Base-by-base conservation (phyloP, 2,888 invertebrate species). In the Xanthia togata region DNA sequence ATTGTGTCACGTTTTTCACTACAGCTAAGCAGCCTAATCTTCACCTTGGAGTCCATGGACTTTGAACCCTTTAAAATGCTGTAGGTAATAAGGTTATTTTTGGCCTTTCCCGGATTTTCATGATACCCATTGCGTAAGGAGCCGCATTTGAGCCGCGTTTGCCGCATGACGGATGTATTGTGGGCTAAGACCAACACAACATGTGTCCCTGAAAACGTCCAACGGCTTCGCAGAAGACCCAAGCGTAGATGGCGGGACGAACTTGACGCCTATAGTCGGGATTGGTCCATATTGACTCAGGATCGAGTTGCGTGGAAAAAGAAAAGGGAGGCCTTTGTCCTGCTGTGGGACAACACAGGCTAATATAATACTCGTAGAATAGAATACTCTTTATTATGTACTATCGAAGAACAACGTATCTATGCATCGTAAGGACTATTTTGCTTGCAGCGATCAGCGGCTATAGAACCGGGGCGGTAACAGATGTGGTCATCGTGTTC, bases 1-100 rank as follows among this genome's bases (percentile, higher is more conserved):
- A 79, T 62, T 55, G 35, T 53, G 62, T 47, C 20, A 50, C 50
- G 50, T 50, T 79, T 31, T 35, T 62, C 26, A 59, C 17, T 12
- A 11, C 62, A 1, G 3, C 11, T 31, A 3, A 53, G 23, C 78
- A 78, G 35, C 26, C 31, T 44, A 53, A 47, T 77, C 23, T 62
- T 38, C n/a, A 17, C 1, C 0, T 31, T 23, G 12, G 5, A 31
- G 4, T 70, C 17, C 4, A 35, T 38, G 26, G 26, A 53, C 2
- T 70, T 53, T 4, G 23, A 4, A n/a, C 12, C 23, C 4, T 26
- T 38, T 38, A 6, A 1, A 38, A 17, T n/a, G 11, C 4, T 62
- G 26, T 20, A n/a, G n/a, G n/a, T n/a, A 35, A 53, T 41, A 41
- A 14, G 41, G 31, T 31, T 8, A 26, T 20, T 50, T 55, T 55